phyloP scores from a whole-genome alignment of 2,797 vertebrate genomes.

The Fistularia tabacaria region DNA sequence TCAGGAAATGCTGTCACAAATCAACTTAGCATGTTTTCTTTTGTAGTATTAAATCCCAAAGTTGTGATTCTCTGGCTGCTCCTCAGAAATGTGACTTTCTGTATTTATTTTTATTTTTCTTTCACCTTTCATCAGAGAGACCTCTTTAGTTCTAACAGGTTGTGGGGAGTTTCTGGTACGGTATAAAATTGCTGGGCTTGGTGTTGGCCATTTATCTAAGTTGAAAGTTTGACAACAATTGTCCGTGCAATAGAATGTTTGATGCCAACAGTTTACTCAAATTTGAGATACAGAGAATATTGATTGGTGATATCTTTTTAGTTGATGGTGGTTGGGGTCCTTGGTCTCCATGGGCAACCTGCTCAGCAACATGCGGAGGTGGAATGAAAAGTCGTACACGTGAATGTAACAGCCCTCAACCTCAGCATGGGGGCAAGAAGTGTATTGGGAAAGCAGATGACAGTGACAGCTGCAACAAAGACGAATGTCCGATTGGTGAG shows the following conservation, averaged over 20 bases:
- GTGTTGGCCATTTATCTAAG: too few species aligned
- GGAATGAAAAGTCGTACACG: conserved; percentile 84
- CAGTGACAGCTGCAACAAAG: conserved; percentile 85
- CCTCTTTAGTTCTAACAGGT: too few species aligned
- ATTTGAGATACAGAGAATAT: not conserved
- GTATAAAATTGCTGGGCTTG: too few species aligned
- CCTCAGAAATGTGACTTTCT: conserved; percentile 7
- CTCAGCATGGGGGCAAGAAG: conserved; percentile 84
- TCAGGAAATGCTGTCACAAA: conserved; percentile 53
- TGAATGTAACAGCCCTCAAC: conserved; percentile 89
- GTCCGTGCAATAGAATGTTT: too few species aligned
- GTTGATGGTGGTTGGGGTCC: conserved; percentile 95
- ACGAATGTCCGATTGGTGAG: conserved; percentile 88
- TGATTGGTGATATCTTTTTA: conserved; percentile 42
- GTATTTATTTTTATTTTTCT: not conserved
- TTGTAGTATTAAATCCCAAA: conserved; percentile 30
- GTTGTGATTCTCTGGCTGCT: conserved; percentile 17
- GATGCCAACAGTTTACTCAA: too few species aligned
- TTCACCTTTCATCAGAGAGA: too few species aligned
- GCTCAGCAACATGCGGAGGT: conserved; percentile 88
- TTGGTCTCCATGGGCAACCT: conserved; percentile 95
- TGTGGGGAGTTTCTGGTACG: too few species aligned
- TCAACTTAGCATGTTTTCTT: conserved; percentile 44
- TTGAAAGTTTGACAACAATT: too few species aligned
- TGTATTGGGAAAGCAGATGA: conserved; percentile 83